Evolutionary conservation across 2,797 vertebrate species (phyloP).

Genomic region (Spea hammondii): DNA sequence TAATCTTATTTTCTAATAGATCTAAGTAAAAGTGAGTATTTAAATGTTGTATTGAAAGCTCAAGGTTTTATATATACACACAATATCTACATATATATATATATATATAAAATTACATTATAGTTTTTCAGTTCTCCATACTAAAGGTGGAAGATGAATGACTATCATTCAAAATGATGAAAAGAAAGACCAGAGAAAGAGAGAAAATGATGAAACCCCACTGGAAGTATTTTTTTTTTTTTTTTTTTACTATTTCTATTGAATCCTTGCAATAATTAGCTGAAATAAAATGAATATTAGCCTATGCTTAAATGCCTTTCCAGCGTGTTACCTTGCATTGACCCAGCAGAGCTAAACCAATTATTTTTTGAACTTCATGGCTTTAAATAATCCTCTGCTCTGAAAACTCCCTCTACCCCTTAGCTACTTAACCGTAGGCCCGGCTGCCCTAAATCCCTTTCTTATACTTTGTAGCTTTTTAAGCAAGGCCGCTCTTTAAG

Average conservation of each 20-base stretch:
- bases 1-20: no score
- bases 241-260: constrained; percentile 57
- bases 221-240: constrained; percentile 57
- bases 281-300: constrained; percentile 79
- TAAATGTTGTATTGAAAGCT: no score
- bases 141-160: neutral
- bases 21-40: no score
- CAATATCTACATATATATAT: no score
- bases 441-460: constrained; percentile 80
- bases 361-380: constrained; percentile 83
- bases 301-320: constrained; percentile 76
- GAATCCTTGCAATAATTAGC: constrained; percentile 75
- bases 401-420: constrained; percentile 78
- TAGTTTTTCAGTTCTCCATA: no score
- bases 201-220: constrained; percentile 45
- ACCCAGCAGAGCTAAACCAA: constrained; percentile 78
- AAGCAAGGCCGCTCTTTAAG: constrained; percentile 79
- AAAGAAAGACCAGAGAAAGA: constrained; percentile 21
- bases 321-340: constrained; percentile 69
- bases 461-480: constrained; percentile 83
- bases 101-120: no score
- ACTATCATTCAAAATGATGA: constrained; percentile 41
- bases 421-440: constrained; percentile 79
- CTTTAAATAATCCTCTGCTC: constrained; percentile 82
- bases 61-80: no score